phyloP scores from a whole-genome alignment of 2,797 vertebrate species.

The Tenualosa ilisha region DNA sequence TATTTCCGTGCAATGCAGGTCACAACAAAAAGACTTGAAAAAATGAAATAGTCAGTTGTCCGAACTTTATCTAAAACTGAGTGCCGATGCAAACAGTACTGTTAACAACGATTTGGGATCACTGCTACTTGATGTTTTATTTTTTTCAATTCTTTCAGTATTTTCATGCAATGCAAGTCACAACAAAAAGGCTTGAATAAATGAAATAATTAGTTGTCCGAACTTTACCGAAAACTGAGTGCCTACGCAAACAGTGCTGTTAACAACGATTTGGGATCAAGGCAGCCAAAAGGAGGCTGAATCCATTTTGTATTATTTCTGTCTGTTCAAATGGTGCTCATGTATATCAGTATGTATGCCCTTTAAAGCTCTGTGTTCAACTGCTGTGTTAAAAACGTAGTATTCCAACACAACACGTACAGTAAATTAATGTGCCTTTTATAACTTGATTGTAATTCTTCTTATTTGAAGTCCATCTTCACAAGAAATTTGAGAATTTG shows the following conservation, averaged over 20 bases:
- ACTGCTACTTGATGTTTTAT: not conserved
- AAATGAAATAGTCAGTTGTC: not conserved
- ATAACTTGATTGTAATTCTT: not conserved
- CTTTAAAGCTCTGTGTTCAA: not conserved
- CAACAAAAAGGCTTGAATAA: not conserved
- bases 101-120: too few relatives aligned
- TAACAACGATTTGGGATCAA: not conserved
- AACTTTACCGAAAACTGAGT: not conserved
- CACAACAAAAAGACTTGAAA: not conserved
- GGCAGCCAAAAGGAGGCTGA: not conserved
- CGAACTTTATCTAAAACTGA: not conserved
- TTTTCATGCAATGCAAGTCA: not conserved
- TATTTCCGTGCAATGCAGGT: not conserved
- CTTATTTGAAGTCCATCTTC: not conserved
- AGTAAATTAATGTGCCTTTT: not conserved
- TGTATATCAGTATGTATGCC: not conserved
- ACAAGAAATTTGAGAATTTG: not conserved
- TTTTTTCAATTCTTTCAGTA: not conserved
- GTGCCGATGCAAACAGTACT: not conserved
- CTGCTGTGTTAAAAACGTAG: conserved; percentile 8
- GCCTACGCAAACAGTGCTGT: not conserved
- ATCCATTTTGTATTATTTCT: not conserved
- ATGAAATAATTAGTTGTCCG: not conserved
- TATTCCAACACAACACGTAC: not conserved
- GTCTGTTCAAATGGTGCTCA: not conserved